phyloP scores from a whole-genome alignment of 2,888 invertebrate genomes.

The Nomada flava region DNA sequence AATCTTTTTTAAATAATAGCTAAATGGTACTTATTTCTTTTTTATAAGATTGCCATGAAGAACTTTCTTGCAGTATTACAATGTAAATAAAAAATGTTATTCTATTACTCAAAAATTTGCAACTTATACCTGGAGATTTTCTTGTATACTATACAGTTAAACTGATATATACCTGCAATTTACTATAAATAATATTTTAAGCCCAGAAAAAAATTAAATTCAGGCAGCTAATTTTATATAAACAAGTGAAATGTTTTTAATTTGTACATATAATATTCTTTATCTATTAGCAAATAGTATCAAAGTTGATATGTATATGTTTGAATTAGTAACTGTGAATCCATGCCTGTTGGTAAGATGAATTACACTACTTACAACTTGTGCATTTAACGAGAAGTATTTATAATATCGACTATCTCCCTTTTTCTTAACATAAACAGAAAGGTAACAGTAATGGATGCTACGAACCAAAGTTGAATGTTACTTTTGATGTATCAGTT shows the following conservation, averaged over 20 bases:
- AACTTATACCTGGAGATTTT: constrained; percentile 34
- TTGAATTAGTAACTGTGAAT: constrained; percentile 37
- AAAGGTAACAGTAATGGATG: constrained; percentile 71
- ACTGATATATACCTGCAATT: constrained; percentile 18
- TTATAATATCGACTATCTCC: constrained; percentile 63
- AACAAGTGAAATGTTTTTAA: constrained; percentile 12
- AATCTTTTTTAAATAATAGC: constrained; percentile 45
- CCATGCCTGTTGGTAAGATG: constrained; percentile 52
- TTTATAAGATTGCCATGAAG: constrained; percentile 32
- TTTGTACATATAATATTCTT: constrained; percentile 10
- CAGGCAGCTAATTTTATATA: constrained; percentile 31
- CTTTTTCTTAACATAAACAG: constrained; percentile 32
- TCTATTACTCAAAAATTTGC: constrained; percentile 43
- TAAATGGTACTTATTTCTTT: constrained; percentile 38
- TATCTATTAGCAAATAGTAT: constrained; percentile 27
- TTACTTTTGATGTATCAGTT: constrained; percentile 74
- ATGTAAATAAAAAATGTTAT: constrained; percentile 56
- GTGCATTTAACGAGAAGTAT: constrained; percentile 72
- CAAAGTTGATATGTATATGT: constrained; percentile 13
- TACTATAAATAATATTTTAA: constrained; percentile 24
- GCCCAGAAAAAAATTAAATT: constrained; percentile 2
- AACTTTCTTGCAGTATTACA: constrained; percentile 48
- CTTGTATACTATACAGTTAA: constrained; percentile 23
- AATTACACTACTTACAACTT: constrained; percentile 75
- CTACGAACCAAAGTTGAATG: constrained; percentile 83